Evolutionary conservation across 2,797 vertebrate species (phyloP).

Genomic region (Gadopsis marmoratus): DNA sequence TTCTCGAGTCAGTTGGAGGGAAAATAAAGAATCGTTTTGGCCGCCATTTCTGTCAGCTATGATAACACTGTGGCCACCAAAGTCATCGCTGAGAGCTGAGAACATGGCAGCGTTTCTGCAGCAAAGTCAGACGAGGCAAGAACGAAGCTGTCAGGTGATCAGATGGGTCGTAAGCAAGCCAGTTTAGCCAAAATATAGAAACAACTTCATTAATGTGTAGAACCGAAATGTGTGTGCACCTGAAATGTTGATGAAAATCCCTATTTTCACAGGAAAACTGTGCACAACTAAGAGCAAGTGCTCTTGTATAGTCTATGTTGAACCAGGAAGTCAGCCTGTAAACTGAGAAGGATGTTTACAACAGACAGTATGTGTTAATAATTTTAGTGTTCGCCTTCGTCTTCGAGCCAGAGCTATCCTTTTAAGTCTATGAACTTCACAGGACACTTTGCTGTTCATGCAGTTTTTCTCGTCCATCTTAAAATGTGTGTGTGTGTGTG

Average conservation of each 20-base stretch:
- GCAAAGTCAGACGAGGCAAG: background rate
- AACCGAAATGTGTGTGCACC: too few relatives aligned
- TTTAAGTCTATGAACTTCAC: background rate
- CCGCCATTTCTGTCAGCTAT: background rate
- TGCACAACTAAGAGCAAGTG: background rate
- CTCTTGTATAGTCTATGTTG: background rate
- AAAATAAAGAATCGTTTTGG: background rate
- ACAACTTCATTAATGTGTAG: background rate
- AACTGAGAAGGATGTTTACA: background rate
- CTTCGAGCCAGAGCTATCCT: background rate
- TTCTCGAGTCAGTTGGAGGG: constrained; percentile 28
- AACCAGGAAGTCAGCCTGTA: background rate
- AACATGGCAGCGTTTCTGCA: background rate
- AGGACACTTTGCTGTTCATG: background rate
- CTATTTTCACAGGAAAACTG: background rate
- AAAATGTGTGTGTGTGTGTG: background rate
- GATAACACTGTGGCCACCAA: background rate
- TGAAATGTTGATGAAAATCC: background rate
- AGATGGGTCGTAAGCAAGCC: background rate
- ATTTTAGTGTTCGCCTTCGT: background rate
- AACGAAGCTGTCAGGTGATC: background rate
- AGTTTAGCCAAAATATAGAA: background rate
- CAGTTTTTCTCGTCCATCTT: constrained; percentile 4
- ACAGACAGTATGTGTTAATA: background rate
- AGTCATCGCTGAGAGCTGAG: constrained; percentile 10